Percentiles rank a stretch among this genome's conserved stretches.
phyloP scores from a whole-genome alignment of 2,797 vertebrate genomes.

The Coregonus ussuriensis region DNA sequence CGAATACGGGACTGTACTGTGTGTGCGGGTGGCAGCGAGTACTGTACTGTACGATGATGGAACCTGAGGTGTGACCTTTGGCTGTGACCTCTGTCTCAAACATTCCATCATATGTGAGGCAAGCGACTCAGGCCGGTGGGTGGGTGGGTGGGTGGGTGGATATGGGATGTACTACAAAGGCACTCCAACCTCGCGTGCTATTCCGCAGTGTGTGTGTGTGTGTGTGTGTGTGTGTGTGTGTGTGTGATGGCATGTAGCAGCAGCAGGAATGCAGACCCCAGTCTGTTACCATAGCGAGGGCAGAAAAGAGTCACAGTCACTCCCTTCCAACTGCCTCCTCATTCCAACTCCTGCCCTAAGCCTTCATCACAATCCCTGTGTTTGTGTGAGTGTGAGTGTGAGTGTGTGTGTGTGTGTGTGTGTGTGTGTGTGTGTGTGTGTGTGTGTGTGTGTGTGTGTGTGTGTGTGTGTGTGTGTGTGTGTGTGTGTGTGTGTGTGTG shows the following conservation, averaged over 20 bases:
- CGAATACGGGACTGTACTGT: too few species aligned
- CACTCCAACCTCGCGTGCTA: constrained; percentile 24
- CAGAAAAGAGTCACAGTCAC: not conserved
- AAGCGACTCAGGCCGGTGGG: not conserved
- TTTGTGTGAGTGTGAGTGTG: too few species aligned
- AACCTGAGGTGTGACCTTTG: constrained; percentile 37
- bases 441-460: too few species aligned
- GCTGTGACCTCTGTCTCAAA: constrained; percentile 58
- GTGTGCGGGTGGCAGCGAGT: constrained; percentile 6
- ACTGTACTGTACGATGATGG: constrained; percentile 29
- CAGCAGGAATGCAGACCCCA: constrained; percentile 59
- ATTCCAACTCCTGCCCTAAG: not conserved
- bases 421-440: not conserved
- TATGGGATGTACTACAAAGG: constrained; percentile 10
- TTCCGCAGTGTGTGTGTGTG: constrained; percentile 24
- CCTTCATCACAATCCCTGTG: not conserved
- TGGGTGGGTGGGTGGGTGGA: not conserved
- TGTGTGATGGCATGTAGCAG: constrained; percentile 19
- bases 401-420: too few species aligned
- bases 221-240: too few species aligned
- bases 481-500: too few species aligned
- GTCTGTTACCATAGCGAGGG: constrained; percentile 16
- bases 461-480: too few species aligned
- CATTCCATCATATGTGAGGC: constrained; percentile 47
- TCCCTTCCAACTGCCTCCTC: not conserved